Percentiles rank a stretch among this genome's conserved stretches.
Evolutionary conservation across 1,140 invertebrate genomes (phyloP).

Genomic region (Bombus pyrosoma): DNA sequence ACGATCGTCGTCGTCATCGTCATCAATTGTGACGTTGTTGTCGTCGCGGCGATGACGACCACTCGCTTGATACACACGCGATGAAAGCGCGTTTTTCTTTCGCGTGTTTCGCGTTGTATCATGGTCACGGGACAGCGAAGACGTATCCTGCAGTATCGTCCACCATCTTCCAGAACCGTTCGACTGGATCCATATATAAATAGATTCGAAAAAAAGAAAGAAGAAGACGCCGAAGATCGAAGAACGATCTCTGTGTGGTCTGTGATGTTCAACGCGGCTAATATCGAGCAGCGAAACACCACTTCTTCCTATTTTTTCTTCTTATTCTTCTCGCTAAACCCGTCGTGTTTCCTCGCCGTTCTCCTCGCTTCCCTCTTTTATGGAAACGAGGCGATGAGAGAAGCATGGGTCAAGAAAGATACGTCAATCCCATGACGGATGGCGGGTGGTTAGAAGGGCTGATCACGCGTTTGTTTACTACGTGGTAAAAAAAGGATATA

Average conservation of each 20-base stretch:
- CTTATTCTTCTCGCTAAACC: background rate
- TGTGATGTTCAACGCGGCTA: background rate
- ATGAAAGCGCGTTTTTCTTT: too few species aligned
- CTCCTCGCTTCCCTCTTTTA: too few species aligned
- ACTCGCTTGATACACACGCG: background rate
- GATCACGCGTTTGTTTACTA: slow-evolving; percentile 5
- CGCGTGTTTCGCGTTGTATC: background rate
- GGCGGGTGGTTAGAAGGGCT: slow-evolving; percentile 41
- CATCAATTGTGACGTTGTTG: background rate
- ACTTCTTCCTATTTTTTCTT: slow-evolving; percentile 11
- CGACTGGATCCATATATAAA: background rate
- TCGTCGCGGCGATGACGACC: background rate
- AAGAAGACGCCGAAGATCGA: background rate
- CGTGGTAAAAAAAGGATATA: background rate
- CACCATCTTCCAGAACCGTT: slow-evolving; percentile 21
- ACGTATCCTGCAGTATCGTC: slow-evolving; percentile 19
- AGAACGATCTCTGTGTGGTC: background rate
- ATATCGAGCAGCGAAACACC: slow-evolving; percentile 6
- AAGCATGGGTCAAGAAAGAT: slow-evolving; percentile 21
- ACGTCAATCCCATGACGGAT: slow-evolving; percentile 65
- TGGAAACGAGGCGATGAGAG: background rate
- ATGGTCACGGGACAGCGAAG: background rate
- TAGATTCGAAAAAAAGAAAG: background rate
- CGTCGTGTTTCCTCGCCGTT: background rate
- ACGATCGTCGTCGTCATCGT: slow-evolving; percentile 27